These are phyloP conservation scores for Nudaria mundana DNA, from an alignment of 2,888 invertebrate genomes.

Conservation along the genomic window DNA sequence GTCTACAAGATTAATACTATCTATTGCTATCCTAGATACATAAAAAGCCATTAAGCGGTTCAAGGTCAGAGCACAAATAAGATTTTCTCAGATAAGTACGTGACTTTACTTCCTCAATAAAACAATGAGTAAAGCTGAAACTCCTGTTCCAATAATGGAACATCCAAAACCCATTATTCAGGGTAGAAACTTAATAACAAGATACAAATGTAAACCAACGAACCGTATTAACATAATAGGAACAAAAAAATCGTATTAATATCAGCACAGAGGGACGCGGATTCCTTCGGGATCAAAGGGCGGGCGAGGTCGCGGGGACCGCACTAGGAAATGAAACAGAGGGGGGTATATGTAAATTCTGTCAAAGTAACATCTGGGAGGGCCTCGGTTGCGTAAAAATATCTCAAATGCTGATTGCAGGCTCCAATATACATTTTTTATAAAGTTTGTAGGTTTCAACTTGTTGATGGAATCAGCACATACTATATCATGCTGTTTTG, in stretches of 20 bases:
- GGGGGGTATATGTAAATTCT: constrained; percentile 35
- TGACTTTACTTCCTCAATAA: not conserved
- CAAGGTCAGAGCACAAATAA: not conserved
- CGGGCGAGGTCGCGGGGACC: constrained; percentile 16
- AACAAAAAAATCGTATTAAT: constrained; percentile 36
- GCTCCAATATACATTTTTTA: constrained; percentile 34
- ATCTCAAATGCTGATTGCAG: constrained; percentile 32
- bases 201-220: constrained; percentile 18
- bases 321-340: constrained; percentile 17
- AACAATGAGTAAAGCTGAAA: not conserved
- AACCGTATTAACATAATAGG: constrained; percentile 33
- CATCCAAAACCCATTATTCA: constrained; percentile 8
- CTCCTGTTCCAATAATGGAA: constrained; percentile 1
- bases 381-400: constrained; percentile 30
- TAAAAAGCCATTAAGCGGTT: not conserved
- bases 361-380: constrained; percentile 35
- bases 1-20: too few relatives aligned
- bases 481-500: too few relatives aligned
- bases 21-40: too few relatives aligned
- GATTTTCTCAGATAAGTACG: not conserved
- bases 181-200: constrained; percentile 7
- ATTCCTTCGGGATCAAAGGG: constrained; percentile 33
- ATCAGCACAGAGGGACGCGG: constrained; percentile 28
- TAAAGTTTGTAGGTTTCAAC: constrained; percentile 14
- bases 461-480: constrained; percentile 2